Base-by-base conservation (phyloP, 2,797 vertebrate species). In the Tragelaphus eurycerus region DNA sequence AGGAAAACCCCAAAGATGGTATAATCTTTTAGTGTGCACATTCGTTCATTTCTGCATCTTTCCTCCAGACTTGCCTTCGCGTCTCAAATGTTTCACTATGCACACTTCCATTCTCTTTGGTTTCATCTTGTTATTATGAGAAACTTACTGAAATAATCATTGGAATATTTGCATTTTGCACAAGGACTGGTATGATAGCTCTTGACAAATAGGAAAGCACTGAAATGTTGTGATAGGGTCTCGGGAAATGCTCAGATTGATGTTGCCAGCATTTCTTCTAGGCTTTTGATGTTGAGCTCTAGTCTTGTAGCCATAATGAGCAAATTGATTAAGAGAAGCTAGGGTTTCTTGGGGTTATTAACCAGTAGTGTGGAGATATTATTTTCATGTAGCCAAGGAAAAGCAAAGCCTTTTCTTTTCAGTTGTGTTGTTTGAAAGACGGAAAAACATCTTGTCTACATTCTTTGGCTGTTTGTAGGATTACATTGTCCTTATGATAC, bases 151-250 rank as follows among this genome's bases (percentile, higher is more conserved):
- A 97, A 96, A 38, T 87, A 64, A 82, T 97, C 97, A 93, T 99
- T 97, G 97, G 97, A 98, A 96, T 98, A 96, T 98, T 99, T 99
- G 98, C 98, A 96, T 98, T 99, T 99, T 99, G 98, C 99, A 99
- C 98, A 98, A 78, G 84, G 95, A 98, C 98, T 97, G 96, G 89
- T 91, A 52, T 98, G 98, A 97, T 98, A 98, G 97, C 98, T 98
- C 98, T 98, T 98, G 96, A 97, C 93, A 93, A 98, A 97, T 96
- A 98, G 97, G 97, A 97, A 98, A 98, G 98, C 97, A 79, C 98
- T 98, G 97, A 98, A 97, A 59, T 84, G 87, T 93, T 97, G 96
- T 95, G 94, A 95, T 89, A 97, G 95, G 96, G 86, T 98, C 98
- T 97, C 1, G 86, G 84, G 96, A 96, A 85, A 89, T 97, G 97